These are phyloP conservation scores for Dascyllus trimaculatus DNA, from an alignment of 2,113 vertebrate genomes.

Conservation along the genomic window DNA sequence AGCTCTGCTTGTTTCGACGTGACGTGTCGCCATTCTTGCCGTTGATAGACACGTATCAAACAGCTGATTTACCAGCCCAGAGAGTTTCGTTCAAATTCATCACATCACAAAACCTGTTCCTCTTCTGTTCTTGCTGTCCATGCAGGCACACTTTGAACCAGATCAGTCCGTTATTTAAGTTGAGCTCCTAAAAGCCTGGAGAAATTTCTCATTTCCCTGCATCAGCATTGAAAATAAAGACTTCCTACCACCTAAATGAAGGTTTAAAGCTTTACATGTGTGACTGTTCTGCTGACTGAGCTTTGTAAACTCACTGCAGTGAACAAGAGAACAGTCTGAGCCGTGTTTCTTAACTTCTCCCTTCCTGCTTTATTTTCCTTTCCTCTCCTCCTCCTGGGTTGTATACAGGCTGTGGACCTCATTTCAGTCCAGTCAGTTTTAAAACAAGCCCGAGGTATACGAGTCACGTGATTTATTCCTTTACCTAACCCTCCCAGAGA, in stretches of 20 bases:
- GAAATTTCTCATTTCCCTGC: slow-evolving; percentile 52
- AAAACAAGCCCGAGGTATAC: slow-evolving; percentile 68
- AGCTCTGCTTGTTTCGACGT: slow-evolving; percentile 23
- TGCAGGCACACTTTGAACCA: slow-evolving; percentile 52
- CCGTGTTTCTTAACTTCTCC: slow-evolving; percentile 17
- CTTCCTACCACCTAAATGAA: slow-evolving; percentile 43
- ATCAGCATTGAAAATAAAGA: slow-evolving; percentile 68
- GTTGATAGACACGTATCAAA: background rate
- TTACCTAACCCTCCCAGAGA: slow-evolving; percentile 66
- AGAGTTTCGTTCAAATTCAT: too few species aligned
- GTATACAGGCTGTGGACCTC: slow-evolving; percentile 32
- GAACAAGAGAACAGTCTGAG: slow-evolving; percentile 2
- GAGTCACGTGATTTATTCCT: slow-evolving; percentile 80
- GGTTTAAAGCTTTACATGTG: slow-evolving; percentile 29
- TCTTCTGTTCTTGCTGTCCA: slow-evolving; percentile 18
- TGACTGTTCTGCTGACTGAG: background rate
- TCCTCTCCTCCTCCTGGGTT: background rate
- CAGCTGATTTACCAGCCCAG: background rate
- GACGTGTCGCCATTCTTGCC: slow-evolving; percentile 21
- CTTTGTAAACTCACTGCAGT: slow-evolving; percentile 2
- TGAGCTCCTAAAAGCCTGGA: slow-evolving; percentile 61
- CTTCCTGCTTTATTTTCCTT: slow-evolving; percentile 3
- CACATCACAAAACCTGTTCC: too few species aligned
- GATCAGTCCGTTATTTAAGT: slow-evolving; percentile 59
- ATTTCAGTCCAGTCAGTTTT: slow-evolving; percentile 55